Evolutionary conservation across 2,113 vertebrate species (phyloP), one percentile per base, ranked within the genome.

Genomic region (Piaya cayana): DNA sequence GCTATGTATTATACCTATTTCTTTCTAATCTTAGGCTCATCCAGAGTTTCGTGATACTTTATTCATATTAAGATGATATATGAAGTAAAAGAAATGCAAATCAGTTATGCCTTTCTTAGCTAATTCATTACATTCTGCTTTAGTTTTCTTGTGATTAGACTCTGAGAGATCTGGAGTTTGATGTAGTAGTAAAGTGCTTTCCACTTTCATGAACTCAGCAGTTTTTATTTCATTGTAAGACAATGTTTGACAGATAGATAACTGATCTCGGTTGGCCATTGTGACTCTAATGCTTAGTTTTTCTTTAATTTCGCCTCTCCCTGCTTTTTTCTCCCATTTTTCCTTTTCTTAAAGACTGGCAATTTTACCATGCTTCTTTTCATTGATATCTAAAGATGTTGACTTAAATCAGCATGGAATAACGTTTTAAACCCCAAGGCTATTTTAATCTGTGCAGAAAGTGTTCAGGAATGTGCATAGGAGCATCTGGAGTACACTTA

Each of bases 91-190:
- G 8, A 94, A 90, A 75, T 69, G 42, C 60, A 65, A 92, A 29
- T 22, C 18, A 26, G 47, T 50, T 92, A 91, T 87, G 59, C 72
- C 29, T 93, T 94, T 94, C 67, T 10, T n/a, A 65, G 19, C 20
- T 70, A 87, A 87, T 88, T 91, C 30, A 68, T 90, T 93, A 42
- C 47, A 83, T 88, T 50, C 3, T 34, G 88, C 45, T 92, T 95
- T 56, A 50, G 36, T 85, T 94, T 83, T 60, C 11, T 43, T 49
- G 59, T 89, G 74, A 85, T 89, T 94, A 93, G 62, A 68, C 96
- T 82, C 84, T 69, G 43, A 81, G 52, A 74, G 72, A 79, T 86
- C 53, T 91, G 22, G 29, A 95, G 67, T 34, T 37, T 27, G 42
- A 79, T 26, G 50, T 71, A 68, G 27, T 45, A 94, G 70, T 79